Base-by-base conservation (phyloP, 2,113 vertebrate genomes). In the Esox niger region DNA sequence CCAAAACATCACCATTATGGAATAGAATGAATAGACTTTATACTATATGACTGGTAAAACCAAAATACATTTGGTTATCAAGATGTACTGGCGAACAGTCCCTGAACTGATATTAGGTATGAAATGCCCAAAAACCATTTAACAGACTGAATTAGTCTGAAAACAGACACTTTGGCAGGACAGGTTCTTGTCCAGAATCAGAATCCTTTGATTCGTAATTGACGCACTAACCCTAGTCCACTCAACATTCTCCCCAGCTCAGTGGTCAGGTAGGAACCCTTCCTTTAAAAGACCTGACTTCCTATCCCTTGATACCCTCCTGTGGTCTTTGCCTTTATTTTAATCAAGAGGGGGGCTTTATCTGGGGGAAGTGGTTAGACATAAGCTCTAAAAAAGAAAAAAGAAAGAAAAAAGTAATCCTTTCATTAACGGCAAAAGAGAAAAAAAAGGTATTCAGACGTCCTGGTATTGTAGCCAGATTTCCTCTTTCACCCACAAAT, bases 321-420 rank as follows among this genome's bases (percentile, higher is more conserved):
- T 52, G 21, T 52, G 47, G 47, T 21, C n/a, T 21, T n/a, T 21
- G 20, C 47, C 47, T 9, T 6, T 21, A 17, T 52, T 23, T 52
- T 52, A 52, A 52, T 52, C n/a, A 52, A 52, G 47, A 52, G 47
- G n/a, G n/a, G 47, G 47, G 47, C 47, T 52, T 52, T 52, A 52
- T 52, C n/a, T 52, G 47, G n/a, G n/a, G 47, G 47, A 52, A 52
- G 47, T 52, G 47, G 21, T 52, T 52, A 52, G n/a, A 17, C n/a
- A n/a, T n/a, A 21, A 52, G 47, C 47, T n/a, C 47, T 9, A 8
- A 9, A 6, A 21, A 21, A 7, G 13, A 49, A 21, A 21, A 21
- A 21, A n/a, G n/a, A n/a, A n/a, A n/a, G n/a, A n/a, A 21, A n/a
- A 49, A 1, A 2, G 7, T 52, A 52, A 52, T 52, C 47, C 47